Evolutionary conservation across 2,113 vertebrate genomes (phyloP), one percentile per base, ranked within the genome.

Genomic region (Pampusana beccarii): DNA sequence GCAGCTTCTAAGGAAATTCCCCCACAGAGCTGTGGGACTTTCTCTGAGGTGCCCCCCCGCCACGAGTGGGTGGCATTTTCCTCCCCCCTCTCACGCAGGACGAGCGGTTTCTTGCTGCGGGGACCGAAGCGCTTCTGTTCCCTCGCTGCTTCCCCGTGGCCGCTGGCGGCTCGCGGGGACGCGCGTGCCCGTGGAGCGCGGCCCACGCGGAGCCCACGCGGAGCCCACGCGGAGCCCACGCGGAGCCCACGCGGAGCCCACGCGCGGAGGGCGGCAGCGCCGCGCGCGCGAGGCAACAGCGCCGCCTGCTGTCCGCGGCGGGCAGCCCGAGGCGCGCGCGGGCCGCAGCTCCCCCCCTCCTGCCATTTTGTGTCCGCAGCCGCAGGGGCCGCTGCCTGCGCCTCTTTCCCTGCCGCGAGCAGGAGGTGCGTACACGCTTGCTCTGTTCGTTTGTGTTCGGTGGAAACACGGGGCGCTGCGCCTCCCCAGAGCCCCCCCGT

Each of bases 31-130:
- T 31, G 51, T 1, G 51, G 44, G 29, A 2, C 17, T 50, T 8
- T 6, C 5, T 29, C 53, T 7, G 31, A 15, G 25, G 9, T 2
- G 13, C 13, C 9, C 31, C 44, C 40, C 16, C 0, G 3, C 1
- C 14, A 10, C 28, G 2, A 6, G 7, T 2, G n/a, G 6, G 31
- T 0, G 24, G 34, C 9, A 1, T 23, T 44, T 17, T 20, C 73
- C 50, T 3, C 2, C 2, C 8, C 16, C 5, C 51, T 4, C 51
- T 25, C 77, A 10, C 1, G 2, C 16, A 10, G 50, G 24, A 5
- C 3, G 11, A n/a, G 19, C 2, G 3, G 3, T 6, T 11, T 53
- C 56, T 9, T 13, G 34, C 40, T 9, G 9, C 4, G 2, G 74
- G 4, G 3, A 20, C 88, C 20, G 0, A 12, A 26, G 19, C 2